phyloP scores from a whole-genome alignment of 2,797 vertebrate species.

The Tolypeutes matacus region DNA sequence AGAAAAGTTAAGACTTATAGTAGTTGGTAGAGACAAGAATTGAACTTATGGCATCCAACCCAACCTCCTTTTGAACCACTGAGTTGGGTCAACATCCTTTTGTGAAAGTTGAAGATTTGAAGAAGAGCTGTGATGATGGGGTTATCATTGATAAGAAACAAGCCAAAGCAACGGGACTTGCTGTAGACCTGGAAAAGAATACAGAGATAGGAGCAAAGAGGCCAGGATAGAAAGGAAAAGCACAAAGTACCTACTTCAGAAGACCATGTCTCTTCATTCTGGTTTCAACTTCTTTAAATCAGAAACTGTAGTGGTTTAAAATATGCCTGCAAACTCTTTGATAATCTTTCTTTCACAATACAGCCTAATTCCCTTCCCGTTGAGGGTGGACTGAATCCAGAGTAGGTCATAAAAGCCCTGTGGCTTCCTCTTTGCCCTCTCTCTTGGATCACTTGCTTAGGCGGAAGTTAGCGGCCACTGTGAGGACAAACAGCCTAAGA shows the following conservation, averaged over 20 bases:
- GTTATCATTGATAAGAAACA: background rate
- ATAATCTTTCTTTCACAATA: background rate
- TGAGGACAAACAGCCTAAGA: background rate
- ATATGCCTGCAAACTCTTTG: too few species aligned
- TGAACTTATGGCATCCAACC: background rate
- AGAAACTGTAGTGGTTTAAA: background rate
- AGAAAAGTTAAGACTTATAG: background rate
- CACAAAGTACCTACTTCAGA: rapidly evolving
- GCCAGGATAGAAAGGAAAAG: background rate
- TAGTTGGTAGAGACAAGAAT: background rate
- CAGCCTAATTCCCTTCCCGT: background rate
- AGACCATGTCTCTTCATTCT: background rate
- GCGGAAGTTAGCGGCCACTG: background rate
- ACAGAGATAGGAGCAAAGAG: rapidly evolving
- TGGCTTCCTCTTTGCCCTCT: background rate
- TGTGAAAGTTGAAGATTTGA: background rate
- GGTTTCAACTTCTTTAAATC: background rate
- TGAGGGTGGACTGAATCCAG: background rate
- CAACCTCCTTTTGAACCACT: background rate
- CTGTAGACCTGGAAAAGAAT: rapidly evolving
- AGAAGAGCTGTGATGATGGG: background rate
- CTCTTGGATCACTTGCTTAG: background rate
- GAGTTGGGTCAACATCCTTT: background rate
- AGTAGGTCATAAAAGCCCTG: background rate
- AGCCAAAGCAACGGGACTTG: background rate